Base-by-base conservation (phyloP, 2,113 vertebrate species). In the Aldabrachelys gigantea region DNA sequence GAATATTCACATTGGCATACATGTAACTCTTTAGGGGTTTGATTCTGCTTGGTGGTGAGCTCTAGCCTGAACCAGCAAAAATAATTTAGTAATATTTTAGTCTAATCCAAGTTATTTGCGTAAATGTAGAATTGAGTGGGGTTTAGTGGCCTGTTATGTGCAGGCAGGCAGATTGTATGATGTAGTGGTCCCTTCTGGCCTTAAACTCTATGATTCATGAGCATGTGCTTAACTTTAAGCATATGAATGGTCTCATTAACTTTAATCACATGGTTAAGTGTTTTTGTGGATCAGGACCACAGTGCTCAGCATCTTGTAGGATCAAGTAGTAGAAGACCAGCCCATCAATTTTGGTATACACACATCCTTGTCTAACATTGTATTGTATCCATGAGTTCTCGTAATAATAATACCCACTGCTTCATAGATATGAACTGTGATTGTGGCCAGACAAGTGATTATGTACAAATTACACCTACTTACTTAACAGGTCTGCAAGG, bases 11-110 rank as follows among this genome's bases (percentile, higher is more conserved):
- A 80, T 80, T 76, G 82, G 41, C 80, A 76, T 21, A 90, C 56
- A 10, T 3, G 6, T 56, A 12, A 57, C 59, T 16, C 38, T 87
- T 84, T 94, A 53, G 91, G 72, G 92, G 88, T n/a, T 89, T 62
- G 50, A 85, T 54, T 19, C 80, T 85, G 84, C 38, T 54, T 65
- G 59, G 4, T 4, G 54, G 54, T 31, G 52, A 87, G 50, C 31
- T 92, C 85, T 11, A 72, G 44, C 80, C 38, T 41, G 78, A 72
- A 81, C 88, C 78, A 82, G 76, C 17, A 92, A 94, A 91, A 57
- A 69, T 31, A 69, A 69, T 69, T 8, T 19, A 19, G 35, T 69
- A 19, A 21, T n/a, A 69, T n/a, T n/a, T 69, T n/a, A 69, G 14
- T n/a, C 4, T 69, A 69, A 69, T n/a, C 65, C 65, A 69, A 16